Evolutionary conservation across 2,888 invertebrate genomes (phyloP), one percentile per base, ranked within the genome.

Genomic region (Drosophila anomalata): DNA sequence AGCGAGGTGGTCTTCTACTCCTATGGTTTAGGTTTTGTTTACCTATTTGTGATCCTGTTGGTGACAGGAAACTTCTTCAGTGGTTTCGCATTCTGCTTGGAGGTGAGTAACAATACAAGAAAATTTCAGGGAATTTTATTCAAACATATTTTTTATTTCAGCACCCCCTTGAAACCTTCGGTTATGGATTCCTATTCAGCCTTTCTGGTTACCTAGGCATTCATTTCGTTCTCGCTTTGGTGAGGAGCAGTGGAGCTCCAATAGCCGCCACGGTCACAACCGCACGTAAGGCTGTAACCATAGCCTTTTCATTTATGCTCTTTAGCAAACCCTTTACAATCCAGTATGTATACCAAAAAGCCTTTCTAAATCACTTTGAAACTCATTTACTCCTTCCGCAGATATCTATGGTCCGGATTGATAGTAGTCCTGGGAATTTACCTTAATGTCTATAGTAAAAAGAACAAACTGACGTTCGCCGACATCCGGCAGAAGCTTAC

Each of bases 1-100:
- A 96, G 96, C 74, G 98, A 99, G 93, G 96, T 99, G 51, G 98
- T 97, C 0, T 93, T 97, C 57, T 98, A 97, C 90, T 98, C 98
- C 0, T 99, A 98, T 91, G 94, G 95, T 0, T 94, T 99, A 77
- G 99, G 97, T 4, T 96, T 96, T 89, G 77, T 95, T 0, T 98
- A 98, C 91, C 93, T 99, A 52, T 92, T 97, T 52, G 86, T 94
- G 12, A 95, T 96, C 14, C 95, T 97, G 90, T 84, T 95, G 0
- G 73, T 94, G 0, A 95, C 94, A 39, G 97, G 97, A 0, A 95
- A 96, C 81, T 91, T 99, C 56, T 90, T 93, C 29, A 94, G 94
- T 57, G 98, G 97, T 9, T 93, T 96, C 55, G 82, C 92, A 11
- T 97, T 97, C 91, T 97, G 97, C 90, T 91, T 94, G 29, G 90